A percentile compares a stretch with the other conserved stretches of the same genome.
Conservation (phyloP, 2,888 invertebrate species). For the Omphaloscelis lunosa region DNA sequence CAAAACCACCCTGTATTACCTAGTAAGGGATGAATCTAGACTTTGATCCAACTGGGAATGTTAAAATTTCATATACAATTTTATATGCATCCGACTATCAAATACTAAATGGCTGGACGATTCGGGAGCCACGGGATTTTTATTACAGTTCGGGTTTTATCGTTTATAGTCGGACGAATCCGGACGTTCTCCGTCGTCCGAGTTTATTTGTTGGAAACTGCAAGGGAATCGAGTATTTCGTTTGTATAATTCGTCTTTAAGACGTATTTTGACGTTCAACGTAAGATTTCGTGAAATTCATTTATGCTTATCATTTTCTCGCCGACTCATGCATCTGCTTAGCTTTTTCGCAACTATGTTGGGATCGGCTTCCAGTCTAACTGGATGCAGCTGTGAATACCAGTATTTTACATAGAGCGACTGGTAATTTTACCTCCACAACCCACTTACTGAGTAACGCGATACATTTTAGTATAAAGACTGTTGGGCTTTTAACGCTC, state of each 20-base stretch:
- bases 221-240: conserved; percentile 37
- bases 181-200: conserved; percentile 32
- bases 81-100: conserved; percentile 35
- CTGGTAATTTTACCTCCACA: neutral
- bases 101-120: conserved; percentile 48
- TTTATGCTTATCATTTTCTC: conserved; percentile 1
- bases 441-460: neutral
- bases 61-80: conserved; percentile 39
- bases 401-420: neutral
- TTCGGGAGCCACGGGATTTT: conserved; percentile 48
- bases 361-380: neutral
- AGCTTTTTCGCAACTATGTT: neutral
- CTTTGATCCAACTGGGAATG: conserved; percentile 19
- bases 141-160: conserved; percentile 51
- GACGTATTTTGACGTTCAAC: neutral
- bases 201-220: conserved; percentile 41
- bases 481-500: too few species aligned
- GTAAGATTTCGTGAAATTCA: neutral
- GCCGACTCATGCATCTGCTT: neutral
- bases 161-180: conserved; percentile 29
- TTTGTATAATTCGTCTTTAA: conserved; percentile 25
- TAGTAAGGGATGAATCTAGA: neutral
- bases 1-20: neutral
- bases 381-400: neutral
- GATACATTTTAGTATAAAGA: neutral